Evolutionary conservation across 2,888 invertebrate genomes (phyloP).

Genomic region (Notocelia uddmanniana): DNA sequence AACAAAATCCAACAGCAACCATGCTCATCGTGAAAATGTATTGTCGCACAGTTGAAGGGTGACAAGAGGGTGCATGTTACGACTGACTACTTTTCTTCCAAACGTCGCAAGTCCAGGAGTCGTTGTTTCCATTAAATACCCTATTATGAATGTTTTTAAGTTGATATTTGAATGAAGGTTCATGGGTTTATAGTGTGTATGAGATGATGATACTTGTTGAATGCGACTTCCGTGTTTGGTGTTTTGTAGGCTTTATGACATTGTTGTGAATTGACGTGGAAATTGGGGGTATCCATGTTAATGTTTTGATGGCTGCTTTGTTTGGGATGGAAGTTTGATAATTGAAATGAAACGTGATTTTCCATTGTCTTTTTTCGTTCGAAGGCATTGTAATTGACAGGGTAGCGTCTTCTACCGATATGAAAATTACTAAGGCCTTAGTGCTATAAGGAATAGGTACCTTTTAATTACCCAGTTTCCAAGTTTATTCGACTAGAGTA

Average conservation of each 20-base stretch:
- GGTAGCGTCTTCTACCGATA: too few relatives aligned
- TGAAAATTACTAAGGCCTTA: too few relatives aligned
- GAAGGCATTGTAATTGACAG: background rate
- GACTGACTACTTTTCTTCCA: background rate
- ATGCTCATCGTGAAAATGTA: slow-evolving; percentile 36
- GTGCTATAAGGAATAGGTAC: too few relatives aligned
- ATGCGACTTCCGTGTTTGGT: slow-evolving; percentile 35
- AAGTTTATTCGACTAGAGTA: too few relatives aligned
- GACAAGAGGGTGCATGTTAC: slow-evolving; percentile 43
- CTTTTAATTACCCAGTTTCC: too few relatives aligned
- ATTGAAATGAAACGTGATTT: slow-evolving; percentile 8
- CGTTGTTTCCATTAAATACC: background rate
- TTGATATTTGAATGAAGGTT: background rate
- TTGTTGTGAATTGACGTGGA: slow-evolving; percentile 38
- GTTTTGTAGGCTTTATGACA: slow-evolving; percentile 40
- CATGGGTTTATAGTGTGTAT: background rate
- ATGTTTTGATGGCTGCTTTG: slow-evolving; percentile 32
- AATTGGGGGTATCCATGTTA: slow-evolving; percentile 25
- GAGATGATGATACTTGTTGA: slow-evolving; percentile 35
- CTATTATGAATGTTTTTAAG: background rate
- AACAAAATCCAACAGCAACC: slow-evolving; percentile 10
- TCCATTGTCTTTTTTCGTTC: background rate
- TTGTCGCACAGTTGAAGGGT: slow-evolving; percentile 41
- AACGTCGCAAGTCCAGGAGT: background rate
- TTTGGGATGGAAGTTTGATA: slow-evolving; percentile 13